Percentiles rank a stretch among this genome's conserved stretches.
phyloP scores from a whole-genome alignment of 2,797 vertebrate species.

The Selene dorsalis region DNA sequence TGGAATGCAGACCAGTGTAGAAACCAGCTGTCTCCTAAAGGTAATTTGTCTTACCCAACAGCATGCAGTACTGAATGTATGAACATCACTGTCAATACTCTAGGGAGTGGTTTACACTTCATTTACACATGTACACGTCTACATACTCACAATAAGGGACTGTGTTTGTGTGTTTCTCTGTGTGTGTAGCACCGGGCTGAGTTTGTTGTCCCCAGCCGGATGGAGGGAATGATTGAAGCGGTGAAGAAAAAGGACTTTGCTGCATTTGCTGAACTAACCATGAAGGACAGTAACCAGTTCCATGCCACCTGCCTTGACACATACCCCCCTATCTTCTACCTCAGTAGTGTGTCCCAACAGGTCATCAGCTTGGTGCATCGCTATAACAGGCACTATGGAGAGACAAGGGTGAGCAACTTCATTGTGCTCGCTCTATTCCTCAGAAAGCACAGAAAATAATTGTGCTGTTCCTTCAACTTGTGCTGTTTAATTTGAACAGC shows the following conservation, averaged over 20 bases:
- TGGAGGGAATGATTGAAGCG: slow-evolving; percentile 88
- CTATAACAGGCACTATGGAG: slow-evolving; percentile 88
- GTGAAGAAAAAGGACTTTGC: slow-evolving; percentile 88
- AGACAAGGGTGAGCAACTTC: slow-evolving; percentile 85
- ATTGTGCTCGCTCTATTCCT: neutral
- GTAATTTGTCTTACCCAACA: slow-evolving; percentile 70
- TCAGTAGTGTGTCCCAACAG: slow-evolving; percentile 87
- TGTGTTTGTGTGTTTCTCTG: neutral
- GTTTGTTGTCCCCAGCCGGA: slow-evolving; percentile 86
- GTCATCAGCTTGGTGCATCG: slow-evolving; percentile 90
- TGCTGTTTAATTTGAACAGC: too few species aligned
- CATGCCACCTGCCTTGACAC: slow-evolving; percentile 97
- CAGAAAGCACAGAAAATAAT: neutral
- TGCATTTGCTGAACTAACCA: slow-evolving; percentile 91
- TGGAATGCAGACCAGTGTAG: slow-evolving; percentile 95
- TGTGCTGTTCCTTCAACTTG: neutral
- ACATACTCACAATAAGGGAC: neutral
- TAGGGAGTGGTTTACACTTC: neutral
- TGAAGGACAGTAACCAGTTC: slow-evolving; percentile 98
- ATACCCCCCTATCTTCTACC: slow-evolving; percentile 97
- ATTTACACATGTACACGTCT: too few species aligned
- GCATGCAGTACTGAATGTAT: neutral
- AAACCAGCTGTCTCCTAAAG: slow-evolving; percentile 92
- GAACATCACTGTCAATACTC: neutral
- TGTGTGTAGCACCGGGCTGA: slow-evolving; percentile 88